These are phyloP conservation scores for Periplaneta americana DNA, from an alignment of 1,140 invertebrate genomes.

Conservation along the genomic window DNA sequence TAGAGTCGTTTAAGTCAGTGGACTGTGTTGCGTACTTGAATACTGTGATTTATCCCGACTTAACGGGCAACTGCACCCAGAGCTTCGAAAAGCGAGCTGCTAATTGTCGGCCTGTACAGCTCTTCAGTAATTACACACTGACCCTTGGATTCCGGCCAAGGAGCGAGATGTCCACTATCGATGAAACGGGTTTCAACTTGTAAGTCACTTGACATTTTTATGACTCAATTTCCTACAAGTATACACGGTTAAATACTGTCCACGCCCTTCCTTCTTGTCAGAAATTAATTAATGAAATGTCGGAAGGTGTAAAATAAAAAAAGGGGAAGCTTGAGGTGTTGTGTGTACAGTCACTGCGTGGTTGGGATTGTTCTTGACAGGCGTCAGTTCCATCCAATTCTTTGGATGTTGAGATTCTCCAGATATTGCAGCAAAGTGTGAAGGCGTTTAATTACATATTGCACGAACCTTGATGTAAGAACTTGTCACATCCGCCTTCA, in stretches of 20 bases:
- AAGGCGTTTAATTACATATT: too few relatives aligned
- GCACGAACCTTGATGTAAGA: too few relatives aligned
- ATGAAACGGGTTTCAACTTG: background rate
- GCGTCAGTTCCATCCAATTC: too few relatives aligned
- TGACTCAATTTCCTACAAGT: background rate
- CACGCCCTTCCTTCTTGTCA: background rate
- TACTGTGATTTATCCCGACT: too few relatives aligned
- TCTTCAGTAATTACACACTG: background rate
- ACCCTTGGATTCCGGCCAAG: background rate
- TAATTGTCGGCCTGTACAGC: background rate
- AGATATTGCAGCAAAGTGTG: too few relatives aligned
- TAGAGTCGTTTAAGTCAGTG: too few relatives aligned
- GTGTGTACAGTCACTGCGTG: too few relatives aligned
- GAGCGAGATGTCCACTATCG: background rate
- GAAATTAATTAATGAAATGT: background rate
- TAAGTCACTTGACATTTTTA: background rate
- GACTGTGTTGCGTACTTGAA: too few relatives aligned
- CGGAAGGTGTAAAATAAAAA: background rate
- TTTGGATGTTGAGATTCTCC: too few relatives aligned
- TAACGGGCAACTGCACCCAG: too few relatives aligned
- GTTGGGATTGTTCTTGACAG: too few relatives aligned
- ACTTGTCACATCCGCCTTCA: too few relatives aligned
- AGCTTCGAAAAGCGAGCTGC: background rate
- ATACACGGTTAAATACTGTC: background rate
- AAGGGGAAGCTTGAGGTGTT: background rate